Base-by-base conservation (phyloP, 2,113 vertebrate species). In the Chaenogobius annularis region DNA sequence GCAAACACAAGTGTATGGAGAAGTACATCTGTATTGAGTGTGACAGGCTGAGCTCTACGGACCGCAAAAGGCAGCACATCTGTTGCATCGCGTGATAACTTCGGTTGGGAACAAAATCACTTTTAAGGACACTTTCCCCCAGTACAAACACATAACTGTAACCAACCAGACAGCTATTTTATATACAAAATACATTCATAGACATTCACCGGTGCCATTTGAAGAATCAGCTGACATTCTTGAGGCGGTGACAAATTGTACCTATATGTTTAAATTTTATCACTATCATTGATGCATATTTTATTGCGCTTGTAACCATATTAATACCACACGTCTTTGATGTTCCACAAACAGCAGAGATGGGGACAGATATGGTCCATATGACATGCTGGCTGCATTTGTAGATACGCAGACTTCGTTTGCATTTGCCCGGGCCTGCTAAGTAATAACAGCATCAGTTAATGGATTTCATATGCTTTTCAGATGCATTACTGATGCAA, bases 21-120 rank as follows among this genome's bases (percentile, higher is more conserved):
- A 86, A 77, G 77, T 80, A 72, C 78, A 87, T 89, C 85, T 85
- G 86, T 88, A 88, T 89, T 83, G 86, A 89, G 88, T 92, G 90
- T 90, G 83, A 90, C 88, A 86, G 83, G 58, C 80, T 73, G 14
- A 87, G 81, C 77, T 84, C 69, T 73, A 3, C 6, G 72, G 78
- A 73, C 80, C 74, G 69, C 82, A 83, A 90, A 85, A 78, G 74
- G 71, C 80, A 75, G 79, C 87, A 90, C 90, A 90, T 90, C 89
- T 92, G 90, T 92, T 90, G 67, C 69, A 35, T 73, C 15, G 72
- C 76, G 75, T 75, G 73, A 83, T 83, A 73, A 87, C 78, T 90
- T 88, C 89, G 52, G 65, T 66, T 82, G 78, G 0, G n/a, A 44
- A 46, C 22, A 68, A 66, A 75, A 81, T 80, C 17, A 77, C 26